A percentile compares a stretch with the other conserved stretches of the same genome.
These are phyloP conservation scores for Chromis chromis DNA, from an alignment of 2,797 vertebrate species.

Conservation along the genomic window DNA sequence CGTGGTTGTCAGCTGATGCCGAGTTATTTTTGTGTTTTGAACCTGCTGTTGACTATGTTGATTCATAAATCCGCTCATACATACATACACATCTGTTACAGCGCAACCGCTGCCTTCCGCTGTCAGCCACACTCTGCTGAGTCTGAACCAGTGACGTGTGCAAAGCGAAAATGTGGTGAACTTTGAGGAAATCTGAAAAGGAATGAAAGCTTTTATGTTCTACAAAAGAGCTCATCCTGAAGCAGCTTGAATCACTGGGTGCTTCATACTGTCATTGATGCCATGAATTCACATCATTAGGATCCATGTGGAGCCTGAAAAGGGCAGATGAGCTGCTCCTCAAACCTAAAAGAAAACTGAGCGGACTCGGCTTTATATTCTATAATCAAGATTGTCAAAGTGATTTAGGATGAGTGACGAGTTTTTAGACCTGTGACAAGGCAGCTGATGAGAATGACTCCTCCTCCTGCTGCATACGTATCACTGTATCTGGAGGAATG, in stretches of 20 bases:
- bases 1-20: background rate
- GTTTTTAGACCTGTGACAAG: conserved; percentile 34
- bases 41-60: conserved; percentile 17
- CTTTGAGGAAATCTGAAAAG: conserved; percentile 9
- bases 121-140: conserved; percentile 8
- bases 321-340: conserved; percentile 8
- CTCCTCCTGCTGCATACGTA: conserved; percentile 20
- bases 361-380: background rate
- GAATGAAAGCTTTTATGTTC: conserved; percentile 16
- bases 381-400: conserved; percentile 18
- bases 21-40: background rate
- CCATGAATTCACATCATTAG: conserved; percentile 30
- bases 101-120: background rate
- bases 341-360: conserved; percentile 19
- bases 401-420: conserved; percentile 42
- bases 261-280: conserved; percentile 12
- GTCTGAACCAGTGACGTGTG: conserved; percentile 10
- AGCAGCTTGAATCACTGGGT: conserved; percentile 9
- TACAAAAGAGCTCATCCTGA: background rate
- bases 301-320: conserved; percentile 7
- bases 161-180: conserved; percentile 5
- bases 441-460: conserved; percentile 34
- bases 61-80: conserved; percentile 14
- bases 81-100: conserved; percentile 7
- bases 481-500: conserved; percentile 13